Base-by-base conservation (phyloP, 2,888 invertebrate genomes). In the Acleris cristana region DNA sequence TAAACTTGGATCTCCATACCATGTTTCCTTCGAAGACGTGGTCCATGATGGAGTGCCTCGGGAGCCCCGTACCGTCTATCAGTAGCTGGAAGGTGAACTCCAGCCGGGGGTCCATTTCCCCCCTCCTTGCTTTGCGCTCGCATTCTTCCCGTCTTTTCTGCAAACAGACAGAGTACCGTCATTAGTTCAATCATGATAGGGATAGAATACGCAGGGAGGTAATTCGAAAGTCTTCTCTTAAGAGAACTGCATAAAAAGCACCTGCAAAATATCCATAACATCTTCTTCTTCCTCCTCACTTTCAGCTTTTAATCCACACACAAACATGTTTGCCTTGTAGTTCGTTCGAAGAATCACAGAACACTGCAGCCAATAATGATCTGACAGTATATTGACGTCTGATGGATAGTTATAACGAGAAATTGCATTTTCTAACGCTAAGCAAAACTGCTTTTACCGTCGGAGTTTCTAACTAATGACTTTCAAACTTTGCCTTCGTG, bases 31-130 rank as follows among this genome's bases (percentile, higher is more conserved):
- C 97, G 88, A 97, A 97, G 54, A 97, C 97, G 81, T 97, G 96
- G 85, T 97, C 97, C 97, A 98, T 97, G 71, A 98, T 96, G 79
- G 97, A 96, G 85, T 97, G 96, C 40, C 97, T 89, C 0, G 96
- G 95, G 60, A 98, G 89, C 18, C 96, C 96, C 0, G 97, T 97
- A 61, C 96, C 96, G 79, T 97, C 97, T 83, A 97, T 96, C 73
- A 98, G 93, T 59, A 97, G 94, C 83, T 98, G 97, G 90, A 98
- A 97, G 69, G 97, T 96, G 89, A 97, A 98, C 92, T 98, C 98
- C 94, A 98, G 89, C 70, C 98, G 94, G 79, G 97, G 97, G 89
- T 98, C 98, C 96, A 98, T 98, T 87, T 98, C 98, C 91, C 97
- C 98, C 67, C 98, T 94, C 65, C 98, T 94, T 16, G 97, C 97